A percentile compares a stretch with the other conserved stretches of the same genome.
These are phyloP conservation scores for Mola mola DNA, from an alignment of 2,113 vertebrate genomes.

Conservation along the genomic window DNA sequence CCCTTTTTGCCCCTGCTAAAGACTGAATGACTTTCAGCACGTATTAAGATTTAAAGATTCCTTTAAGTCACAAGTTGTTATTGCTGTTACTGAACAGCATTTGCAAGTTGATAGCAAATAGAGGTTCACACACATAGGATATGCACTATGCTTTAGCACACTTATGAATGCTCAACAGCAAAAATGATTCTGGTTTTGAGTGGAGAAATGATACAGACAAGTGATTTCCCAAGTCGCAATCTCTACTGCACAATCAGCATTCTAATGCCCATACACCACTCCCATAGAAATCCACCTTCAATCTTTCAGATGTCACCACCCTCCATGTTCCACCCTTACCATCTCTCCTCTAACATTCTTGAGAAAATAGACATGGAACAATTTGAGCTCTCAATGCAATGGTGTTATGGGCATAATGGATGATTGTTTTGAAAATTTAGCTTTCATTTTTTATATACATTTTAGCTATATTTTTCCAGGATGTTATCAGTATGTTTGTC, in stretches of 20 bases:
- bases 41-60: too few species aligned
- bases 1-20: too few species aligned
- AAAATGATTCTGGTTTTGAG: constrained; percentile 58
- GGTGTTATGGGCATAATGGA: too few species aligned
- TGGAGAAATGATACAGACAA: constrained; percentile 65
- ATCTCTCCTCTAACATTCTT: constrained; percentile 47
- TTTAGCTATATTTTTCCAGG: constrained; percentile 8
- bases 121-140: constrained; percentile 14
- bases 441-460: constrained; percentile 3
- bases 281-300: constrained; percentile 74
- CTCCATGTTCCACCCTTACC: constrained; percentile 53
- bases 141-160: constrained; percentile 15
- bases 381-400: constrained; percentile 17
- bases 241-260: constrained; percentile 76
- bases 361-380: constrained; percentile 63
- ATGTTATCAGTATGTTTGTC: constrained; percentile 2
- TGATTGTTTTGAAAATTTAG: constrained; percentile 34
- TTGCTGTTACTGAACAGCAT: constrained; percentile 6
- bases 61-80: not conserved
- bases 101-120: not conserved
- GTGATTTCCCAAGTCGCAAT: constrained; percentile 70
- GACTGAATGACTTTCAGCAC: too few species aligned
- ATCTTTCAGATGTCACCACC: constrained; percentile 66
- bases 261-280: constrained; percentile 75
- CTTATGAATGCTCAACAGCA: constrained; percentile 36